A percentile compares a stretch with the other conserved stretches of the same genome.
Conservation (phyloP, 2,888 invertebrate species). For the Aporophyla nigra region DNA sequence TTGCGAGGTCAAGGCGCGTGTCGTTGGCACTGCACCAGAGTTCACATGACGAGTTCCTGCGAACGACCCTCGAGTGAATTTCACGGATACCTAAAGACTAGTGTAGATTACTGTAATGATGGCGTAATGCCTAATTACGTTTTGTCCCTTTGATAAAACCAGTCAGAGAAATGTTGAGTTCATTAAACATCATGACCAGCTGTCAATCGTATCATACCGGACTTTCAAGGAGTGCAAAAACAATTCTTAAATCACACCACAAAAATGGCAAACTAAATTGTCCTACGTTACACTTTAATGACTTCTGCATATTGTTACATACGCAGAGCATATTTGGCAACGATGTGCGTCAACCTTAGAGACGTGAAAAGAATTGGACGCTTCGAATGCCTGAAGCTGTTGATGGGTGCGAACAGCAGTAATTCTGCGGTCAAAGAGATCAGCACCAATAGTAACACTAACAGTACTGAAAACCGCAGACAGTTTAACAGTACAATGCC, state of each 20-base stretch:
- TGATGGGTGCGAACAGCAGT: constrained; percentile 22
- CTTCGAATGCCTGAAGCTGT: constrained; percentile 20
- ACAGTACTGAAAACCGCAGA: constrained; percentile 55
- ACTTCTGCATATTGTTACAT: constrained; percentile 19
- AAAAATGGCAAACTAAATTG: constrained; percentile 10
- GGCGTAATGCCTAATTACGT: constrained; percentile 22
- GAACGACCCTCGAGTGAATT: constrained; percentile 62
- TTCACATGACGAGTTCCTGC: constrained; percentile 68
- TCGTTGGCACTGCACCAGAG: constrained; percentile 87
- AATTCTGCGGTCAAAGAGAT: constrained; percentile 44
- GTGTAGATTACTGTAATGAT: constrained; percentile 14
- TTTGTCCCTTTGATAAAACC: background rate
- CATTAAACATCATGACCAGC: constrained; percentile 7
- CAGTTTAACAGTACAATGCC: constrained; percentile 44
- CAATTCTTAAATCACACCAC: constrained; percentile 2
- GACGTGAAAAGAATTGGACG: constrained; percentile 19
- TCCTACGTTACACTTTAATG: constrained; percentile 8
- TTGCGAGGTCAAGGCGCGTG: constrained; percentile 86
- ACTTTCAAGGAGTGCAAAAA: background rate
- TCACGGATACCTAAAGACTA: constrained; percentile 52
- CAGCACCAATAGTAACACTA: constrained; percentile 14
- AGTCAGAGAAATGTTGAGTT: constrained; percentile 7
- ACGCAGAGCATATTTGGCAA: constrained; percentile 28
- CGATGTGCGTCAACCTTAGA: constrained; percentile 15
- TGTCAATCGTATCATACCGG: background rate